These are phyloP conservation scores for Thermophis baileyi DNA, from an alignment of 2,113 vertebrate species.

Conservation along the genomic window DNA sequence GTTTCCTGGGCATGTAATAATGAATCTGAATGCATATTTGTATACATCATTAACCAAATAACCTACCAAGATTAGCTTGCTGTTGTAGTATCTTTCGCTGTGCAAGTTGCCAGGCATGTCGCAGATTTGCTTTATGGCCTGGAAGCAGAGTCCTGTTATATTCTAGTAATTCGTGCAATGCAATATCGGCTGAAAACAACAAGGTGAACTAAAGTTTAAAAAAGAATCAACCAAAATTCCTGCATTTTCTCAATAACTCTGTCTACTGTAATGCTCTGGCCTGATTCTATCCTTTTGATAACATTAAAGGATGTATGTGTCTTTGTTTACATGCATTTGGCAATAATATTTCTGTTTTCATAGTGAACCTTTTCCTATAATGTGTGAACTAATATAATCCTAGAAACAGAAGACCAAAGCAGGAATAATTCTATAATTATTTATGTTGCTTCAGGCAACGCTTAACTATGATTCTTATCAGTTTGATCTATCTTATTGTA, in stretches of 20 bases:
- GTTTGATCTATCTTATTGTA: neutral
- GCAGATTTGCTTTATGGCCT: neutral
- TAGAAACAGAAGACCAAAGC: neutral
- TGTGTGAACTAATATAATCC: neutral
- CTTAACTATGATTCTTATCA: neutral
- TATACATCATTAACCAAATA: neutral
- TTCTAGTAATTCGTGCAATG: conserved; percentile 4
- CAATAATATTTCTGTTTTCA: neutral
- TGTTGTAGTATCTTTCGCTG: neutral
- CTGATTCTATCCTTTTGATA: neutral
- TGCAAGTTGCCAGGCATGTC: neutral
- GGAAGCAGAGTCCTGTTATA: neutral
- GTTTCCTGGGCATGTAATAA: neutral
- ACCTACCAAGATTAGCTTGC: neutral
- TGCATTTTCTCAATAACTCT: neutral
- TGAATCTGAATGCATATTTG: neutral
- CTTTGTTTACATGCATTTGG: neutral
- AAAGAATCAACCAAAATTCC: neutral
- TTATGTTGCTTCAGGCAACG: neutral
- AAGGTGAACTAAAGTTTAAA: neutral
- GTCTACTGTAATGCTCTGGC: neutral
- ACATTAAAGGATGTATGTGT: neutral
- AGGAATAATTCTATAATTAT: neutral
- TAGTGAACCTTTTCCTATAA: neutral
- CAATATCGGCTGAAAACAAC: neutral